These are phyloP conservation scores for Conus betulinus DNA, from an alignment of 1,140 invertebrate genomes.

Conservation along the genomic window DNA sequence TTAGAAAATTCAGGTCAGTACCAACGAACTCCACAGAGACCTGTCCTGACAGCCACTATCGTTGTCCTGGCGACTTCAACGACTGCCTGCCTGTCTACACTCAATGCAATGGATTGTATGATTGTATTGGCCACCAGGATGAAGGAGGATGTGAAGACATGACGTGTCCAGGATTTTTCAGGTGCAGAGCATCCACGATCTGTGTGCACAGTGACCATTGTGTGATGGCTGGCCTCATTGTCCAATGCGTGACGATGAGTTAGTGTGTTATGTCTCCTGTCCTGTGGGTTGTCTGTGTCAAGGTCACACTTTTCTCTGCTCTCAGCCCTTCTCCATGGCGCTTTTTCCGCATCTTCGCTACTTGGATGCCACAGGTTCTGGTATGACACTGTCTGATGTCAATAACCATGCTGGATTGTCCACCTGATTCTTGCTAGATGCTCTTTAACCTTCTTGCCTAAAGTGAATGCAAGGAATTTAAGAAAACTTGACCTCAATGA, in stretches of 20 bases:
- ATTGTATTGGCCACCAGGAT: slow-evolving; percentile 14
- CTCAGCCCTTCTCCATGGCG: not conserved
- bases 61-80: not conserved
- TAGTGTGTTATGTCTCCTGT: slow-evolving; percentile 26
- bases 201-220: slow-evolving; percentile 32
- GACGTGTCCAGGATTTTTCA: slow-evolving; percentile 36
- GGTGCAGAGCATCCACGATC: slow-evolving; percentile 13
- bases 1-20: not conserved
- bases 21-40: not conserved
- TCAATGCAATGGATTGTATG: slow-evolving; percentile 27
- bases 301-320: slow-evolving; percentile 16
- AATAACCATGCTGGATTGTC: not conserved
- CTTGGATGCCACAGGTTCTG: slow-evolving; percentile 1
- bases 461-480: not conserved
- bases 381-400: not conserved
- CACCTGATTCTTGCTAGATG: not conserved
- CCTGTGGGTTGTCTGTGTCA: slow-evolving; percentile 48
- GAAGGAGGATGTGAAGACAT: slow-evolving; percentile 15
- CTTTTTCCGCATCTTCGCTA: not conserved
- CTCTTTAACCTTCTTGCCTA: not conserved
- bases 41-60: slow-evolving; percentile 18
- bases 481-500: slow-evolving; percentile 4
- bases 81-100: slow-evolving; percentile 11
- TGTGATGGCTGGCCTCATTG: slow-evolving; percentile 33
- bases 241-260: slow-evolving; percentile 39